Evolutionary conservation across 2,113 vertebrate species (phyloP).

Genomic region (Ageneiosus marmoratus): DNA sequence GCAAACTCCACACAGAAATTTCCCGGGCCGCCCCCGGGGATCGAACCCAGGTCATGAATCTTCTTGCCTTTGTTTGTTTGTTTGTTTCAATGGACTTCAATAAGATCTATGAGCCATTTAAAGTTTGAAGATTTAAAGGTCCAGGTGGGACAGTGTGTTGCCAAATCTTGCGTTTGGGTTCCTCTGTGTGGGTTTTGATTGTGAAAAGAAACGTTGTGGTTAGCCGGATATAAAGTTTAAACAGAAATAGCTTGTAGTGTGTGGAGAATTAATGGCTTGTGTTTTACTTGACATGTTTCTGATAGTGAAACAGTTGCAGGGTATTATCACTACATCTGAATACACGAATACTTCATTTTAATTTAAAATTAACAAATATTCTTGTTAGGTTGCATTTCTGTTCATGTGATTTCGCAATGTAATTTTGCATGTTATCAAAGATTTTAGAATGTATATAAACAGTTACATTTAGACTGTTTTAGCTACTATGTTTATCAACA

Average conservation of each 20-base stretch:
- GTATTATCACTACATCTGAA: no score
- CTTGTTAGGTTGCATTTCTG: no score
- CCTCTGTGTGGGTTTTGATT: background rate
- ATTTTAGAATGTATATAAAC: no score
- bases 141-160: constrained; percentile 1
- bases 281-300: background rate
- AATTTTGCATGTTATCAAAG: no score
- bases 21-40: no score
- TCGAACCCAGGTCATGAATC: no score
- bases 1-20: no score
- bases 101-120: background rate
- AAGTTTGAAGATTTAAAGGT: background rate
- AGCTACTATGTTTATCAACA: no score
- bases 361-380: no score
- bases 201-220: background rate
- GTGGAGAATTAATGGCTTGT: background rate
- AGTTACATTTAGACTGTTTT: no score
- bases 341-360: no score
- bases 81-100: background rate
- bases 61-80: background rate
- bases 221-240: background rate
- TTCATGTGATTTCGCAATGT: no score
- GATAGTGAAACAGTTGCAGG: background rate
- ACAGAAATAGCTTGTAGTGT: background rate
- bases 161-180: background rate